Evolutionary conservation across 2,113 vertebrate species (phyloP), one percentile per base, ranked within the genome.

Genomic region (Chunga burmeisteri): DNA sequence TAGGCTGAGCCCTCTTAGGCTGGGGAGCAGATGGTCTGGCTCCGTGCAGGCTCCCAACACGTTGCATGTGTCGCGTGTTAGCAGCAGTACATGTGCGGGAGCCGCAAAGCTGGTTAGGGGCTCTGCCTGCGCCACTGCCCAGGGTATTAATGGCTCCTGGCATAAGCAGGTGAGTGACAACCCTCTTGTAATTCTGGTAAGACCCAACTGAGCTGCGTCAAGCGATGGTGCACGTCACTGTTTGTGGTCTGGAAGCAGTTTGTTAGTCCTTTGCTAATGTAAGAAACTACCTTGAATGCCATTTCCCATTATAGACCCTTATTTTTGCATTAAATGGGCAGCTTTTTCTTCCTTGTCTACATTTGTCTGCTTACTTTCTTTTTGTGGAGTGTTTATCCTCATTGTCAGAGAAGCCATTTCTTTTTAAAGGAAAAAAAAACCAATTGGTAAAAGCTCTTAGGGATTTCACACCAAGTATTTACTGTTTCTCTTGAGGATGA

Each of bases 11-110:
- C 36, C 86, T 92, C 86, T 96, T 36, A 70, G 61, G 52, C 79
- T 13, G 50, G 34, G 42, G 38, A 95, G 85, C 96, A 97, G 95
- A 55, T 96, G 97, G 94, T 32, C 52, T 61, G 61, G 79, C 72
- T 52, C 46, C 1, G 2, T 21, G 58, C 23, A 6, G 80, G 42
- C 46, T 38, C 44, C 65, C 23, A 2, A 23, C 92, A 89, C 65
- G 19, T 95, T 86, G 72, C 59, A 8, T 27, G 70, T 8, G 81
- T 65, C 1, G 2, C 10, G 2, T 47, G 52, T 63, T 22, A 15
- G 50, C 29, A 18, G 66, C 78, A 26, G 63, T 9, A 63, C 94
- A 59, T 0, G 87, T 94, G 94, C 9, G 6, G 80, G 79, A 75
- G 59, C 38, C 0, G 15, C 86, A 79, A 63, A 96, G 90, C 93